A percentile compares a stretch with the other conserved stretches of the same genome.
These are phyloP conservation scores for Toxotes jaculatrix DNA, from an alignment of 2,113 vertebrate species.

Conservation along the genomic window DNA sequence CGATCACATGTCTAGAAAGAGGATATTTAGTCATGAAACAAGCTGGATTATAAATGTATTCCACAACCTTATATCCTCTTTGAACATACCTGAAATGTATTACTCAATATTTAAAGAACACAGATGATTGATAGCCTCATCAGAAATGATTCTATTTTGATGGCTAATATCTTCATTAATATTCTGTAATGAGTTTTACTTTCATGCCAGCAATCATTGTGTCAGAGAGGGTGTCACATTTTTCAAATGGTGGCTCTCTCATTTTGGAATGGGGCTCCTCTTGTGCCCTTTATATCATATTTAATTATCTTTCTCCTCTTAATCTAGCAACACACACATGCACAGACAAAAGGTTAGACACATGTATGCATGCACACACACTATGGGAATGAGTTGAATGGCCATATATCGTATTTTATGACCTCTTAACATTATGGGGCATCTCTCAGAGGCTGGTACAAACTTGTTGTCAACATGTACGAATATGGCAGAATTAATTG, in stretches of 20 bases:
- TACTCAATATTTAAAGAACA: conserved; percentile 44
- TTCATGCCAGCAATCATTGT: conserved; percentile 63
- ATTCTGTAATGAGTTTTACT: conserved; percentile 69
- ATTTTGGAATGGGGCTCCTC: conserved; percentile 55
- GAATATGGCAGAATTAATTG: conserved; percentile 17
- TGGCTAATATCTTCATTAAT: conserved; percentile 65
- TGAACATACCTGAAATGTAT: conserved; percentile 32
- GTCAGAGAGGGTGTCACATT: conserved; percentile 54
- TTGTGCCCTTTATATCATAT: conserved; percentile 60
- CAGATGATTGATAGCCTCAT: conserved; percentile 60
- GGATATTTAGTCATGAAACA: neutral
- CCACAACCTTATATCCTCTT: neutral
- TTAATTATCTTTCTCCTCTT: conserved; percentile 60
- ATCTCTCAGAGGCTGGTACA: conserved; percentile 3
- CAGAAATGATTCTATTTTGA: conserved; percentile 65
- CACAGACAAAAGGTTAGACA: conserved; percentile 31
- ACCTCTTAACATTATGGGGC: neutral
- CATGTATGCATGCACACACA: neutral
- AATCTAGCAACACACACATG: conserved; percentile 33
- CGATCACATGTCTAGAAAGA: neutral
- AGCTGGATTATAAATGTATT: neutral
- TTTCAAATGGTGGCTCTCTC: conserved; percentile 55
- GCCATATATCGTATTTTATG: neutral
- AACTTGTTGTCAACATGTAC: neutral
- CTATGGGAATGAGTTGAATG: neutral